phyloP scores from a whole-genome alignment of 2,888 invertebrate genomes.

The Meganola albula region DNA sequence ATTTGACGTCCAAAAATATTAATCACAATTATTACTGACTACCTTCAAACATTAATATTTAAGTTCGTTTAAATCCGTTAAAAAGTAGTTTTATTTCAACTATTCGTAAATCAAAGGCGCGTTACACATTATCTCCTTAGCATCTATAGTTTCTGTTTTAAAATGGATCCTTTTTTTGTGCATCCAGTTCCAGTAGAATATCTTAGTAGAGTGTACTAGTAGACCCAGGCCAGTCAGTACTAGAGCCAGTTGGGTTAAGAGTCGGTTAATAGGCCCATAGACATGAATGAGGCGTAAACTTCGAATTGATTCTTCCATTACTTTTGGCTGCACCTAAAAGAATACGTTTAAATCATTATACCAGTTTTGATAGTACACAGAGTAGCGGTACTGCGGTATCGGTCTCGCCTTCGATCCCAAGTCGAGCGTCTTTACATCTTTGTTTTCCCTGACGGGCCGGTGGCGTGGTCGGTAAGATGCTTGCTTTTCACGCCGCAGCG shows the following conservation, averaged over 20 bases:
- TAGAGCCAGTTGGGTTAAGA: constrained; percentile 22
- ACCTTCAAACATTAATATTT: too few species aligned
- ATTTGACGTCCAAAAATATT: too few species aligned
- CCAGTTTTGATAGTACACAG: too few species aligned
- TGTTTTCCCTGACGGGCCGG: too few species aligned
- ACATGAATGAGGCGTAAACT: constrained; percentile 29
- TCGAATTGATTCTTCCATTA: constrained; percentile 26
- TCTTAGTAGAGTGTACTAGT: constrained; percentile 14
- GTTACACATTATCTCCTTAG: constrained; percentile 6
- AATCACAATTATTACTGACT: too few species aligned
- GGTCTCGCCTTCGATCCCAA: too few species aligned
- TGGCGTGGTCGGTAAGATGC: too few species aligned
- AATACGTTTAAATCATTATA: too few species aligned
- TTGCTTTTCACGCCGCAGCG: too few species aligned
- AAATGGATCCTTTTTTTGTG: constrained; percentile 9
- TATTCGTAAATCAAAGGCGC: constrained; percentile 26
- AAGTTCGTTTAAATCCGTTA: too few species aligned
- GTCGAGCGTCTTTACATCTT: too few species aligned
- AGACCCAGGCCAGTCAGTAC: constrained; percentile 11
- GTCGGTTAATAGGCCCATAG: constrained; percentile 27
- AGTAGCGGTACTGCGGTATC: too few species aligned
- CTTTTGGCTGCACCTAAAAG: constrained; percentile 40
- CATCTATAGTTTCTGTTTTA: constrained; percentile 3
- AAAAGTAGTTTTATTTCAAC: neutral
- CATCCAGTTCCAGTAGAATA: constrained; percentile 18